Conservation (phyloP, 2,113 vertebrate genomes). For the Elanoides forficatus region DNA sequence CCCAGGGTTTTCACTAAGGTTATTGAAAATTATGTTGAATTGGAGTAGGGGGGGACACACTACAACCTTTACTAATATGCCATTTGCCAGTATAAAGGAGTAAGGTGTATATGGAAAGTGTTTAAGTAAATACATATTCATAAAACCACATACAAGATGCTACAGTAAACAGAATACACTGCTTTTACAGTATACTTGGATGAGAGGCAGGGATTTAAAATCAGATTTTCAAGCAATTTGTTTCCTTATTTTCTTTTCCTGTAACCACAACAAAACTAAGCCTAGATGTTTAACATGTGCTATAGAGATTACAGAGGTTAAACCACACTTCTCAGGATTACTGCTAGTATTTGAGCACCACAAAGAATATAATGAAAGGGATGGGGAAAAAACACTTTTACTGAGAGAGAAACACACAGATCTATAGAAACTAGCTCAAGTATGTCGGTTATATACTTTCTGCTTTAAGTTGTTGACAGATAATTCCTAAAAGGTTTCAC, state of each 20-base stretch:
- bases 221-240: neutral
- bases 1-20: neutral
- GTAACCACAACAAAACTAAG: conserved; percentile 51
- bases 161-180: conserved; percentile 57
- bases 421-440: conserved; percentile 47
- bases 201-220: conserved; percentile 76
- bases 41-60: neutral
- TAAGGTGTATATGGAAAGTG: neutral
- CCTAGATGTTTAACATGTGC: conserved; percentile 24
- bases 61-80: neutral
- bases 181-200: conserved; percentile 58
- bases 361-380: neutral
- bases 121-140: conserved; percentile 70
- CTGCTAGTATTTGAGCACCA: conserved; percentile 50
- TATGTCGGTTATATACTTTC: conserved; percentile 3
- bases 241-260: conserved; percentile 32
- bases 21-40: neutral
- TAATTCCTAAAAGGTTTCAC: neutral
- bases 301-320: neutral
- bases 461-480: neutral
- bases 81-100: neutral
- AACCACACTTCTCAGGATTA: neutral
- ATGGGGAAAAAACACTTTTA: neutral
- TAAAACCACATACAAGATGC: conserved; percentile 61
- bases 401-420: neutral